These are phyloP conservation scores for Digitonthophagus gazella DNA, from an alignment of 2,888 invertebrate genomes.

Conservation along the genomic window DNA sequence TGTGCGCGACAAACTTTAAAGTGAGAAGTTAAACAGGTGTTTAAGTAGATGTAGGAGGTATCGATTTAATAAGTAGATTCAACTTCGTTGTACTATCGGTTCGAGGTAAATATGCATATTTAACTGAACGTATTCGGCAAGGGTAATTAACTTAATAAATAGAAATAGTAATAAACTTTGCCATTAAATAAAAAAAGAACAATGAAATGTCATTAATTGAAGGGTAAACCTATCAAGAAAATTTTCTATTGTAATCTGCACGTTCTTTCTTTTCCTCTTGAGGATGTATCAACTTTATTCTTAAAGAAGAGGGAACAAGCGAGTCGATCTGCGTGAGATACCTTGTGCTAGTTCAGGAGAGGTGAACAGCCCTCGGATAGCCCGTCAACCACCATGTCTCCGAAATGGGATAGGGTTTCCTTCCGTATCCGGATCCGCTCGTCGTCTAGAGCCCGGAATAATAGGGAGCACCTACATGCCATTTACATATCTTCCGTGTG, in stretches of 20 bases:
- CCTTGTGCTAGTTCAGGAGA: constrained; percentile 30
- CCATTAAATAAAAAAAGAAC: not conserved
- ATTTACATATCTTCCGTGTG: constrained; percentile 36
- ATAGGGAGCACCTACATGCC: constrained; percentile 32
- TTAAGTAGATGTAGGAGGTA: constrained; percentile 23
- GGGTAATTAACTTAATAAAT: not conserved
- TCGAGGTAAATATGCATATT: too few relatives aligned
- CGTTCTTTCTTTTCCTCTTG: constrained; percentile 19
- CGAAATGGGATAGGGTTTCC: constrained; percentile 38
- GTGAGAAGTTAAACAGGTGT: constrained; percentile 25
- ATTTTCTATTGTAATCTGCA: not conserved
- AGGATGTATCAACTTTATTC: constrained; percentile 28
- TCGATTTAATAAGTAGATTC: constrained; percentile 27
- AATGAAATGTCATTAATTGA: not conserved
- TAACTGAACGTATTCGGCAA: not conserved
- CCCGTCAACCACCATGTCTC: constrained; percentile 46
- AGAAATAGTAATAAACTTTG: too few relatives aligned
- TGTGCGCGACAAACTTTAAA: constrained; percentile 22
- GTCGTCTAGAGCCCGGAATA: constrained; percentile 8
- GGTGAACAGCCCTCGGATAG: constrained; percentile 34
- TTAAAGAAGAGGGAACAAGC: constrained; percentile 17
- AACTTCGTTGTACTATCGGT: too few relatives aligned
- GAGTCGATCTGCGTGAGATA: constrained; percentile 48
- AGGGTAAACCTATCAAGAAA: not conserved
- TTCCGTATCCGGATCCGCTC: constrained; percentile 30